Evolutionary conservation across 2,113 vertebrate species (phyloP).

Genomic region (Perca schrenkii): DNA sequence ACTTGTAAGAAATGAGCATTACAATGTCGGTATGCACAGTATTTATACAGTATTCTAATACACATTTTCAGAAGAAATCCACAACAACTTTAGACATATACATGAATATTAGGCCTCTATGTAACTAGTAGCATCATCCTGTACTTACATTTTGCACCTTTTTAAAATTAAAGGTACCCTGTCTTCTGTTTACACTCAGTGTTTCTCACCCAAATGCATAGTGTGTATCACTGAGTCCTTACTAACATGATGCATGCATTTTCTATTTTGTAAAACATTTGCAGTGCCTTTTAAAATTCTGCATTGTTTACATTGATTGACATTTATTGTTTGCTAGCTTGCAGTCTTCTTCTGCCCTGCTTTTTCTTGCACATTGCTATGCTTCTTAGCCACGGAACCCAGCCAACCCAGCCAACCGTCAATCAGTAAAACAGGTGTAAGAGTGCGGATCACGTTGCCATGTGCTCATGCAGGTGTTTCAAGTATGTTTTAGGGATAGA

Average conservation of each 20-base stretch:
- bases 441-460: not conserved
- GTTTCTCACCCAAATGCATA: not conserved
- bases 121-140: not conserved
- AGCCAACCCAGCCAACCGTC: not conserved
- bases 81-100: not conserved
- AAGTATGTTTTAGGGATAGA: too few relatives aligned
- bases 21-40: not conserved
- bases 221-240: not conserved
- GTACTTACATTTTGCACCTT: not conserved
- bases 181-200: not conserved
- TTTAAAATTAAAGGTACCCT: slow-evolving; percentile 1
- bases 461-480: not conserved
- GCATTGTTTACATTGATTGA: not conserved
- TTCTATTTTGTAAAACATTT: not conserved
- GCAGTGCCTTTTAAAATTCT: not conserved
- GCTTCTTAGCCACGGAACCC: not conserved
- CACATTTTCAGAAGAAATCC: not conserved
- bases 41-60: not conserved
- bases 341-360: not conserved
- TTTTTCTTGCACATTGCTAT: not conserved
- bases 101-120: not conserved
- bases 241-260: not conserved
- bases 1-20: not conserved
- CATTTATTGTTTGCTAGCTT: not conserved
- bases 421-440: not conserved